Conservation (phyloP, 2,113 vertebrate genomes). For the Talpa occidentalis region DNA sequence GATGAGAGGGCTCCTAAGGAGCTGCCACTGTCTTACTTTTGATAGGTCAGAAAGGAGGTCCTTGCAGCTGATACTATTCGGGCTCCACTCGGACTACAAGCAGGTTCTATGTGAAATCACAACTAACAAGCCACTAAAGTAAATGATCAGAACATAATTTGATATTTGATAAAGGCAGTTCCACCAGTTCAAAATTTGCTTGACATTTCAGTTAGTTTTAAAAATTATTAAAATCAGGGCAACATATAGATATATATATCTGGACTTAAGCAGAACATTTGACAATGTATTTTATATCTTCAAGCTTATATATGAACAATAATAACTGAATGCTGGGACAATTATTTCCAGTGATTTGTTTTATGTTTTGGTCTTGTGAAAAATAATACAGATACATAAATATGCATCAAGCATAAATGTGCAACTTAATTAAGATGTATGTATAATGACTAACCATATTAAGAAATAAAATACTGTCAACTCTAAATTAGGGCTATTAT, state of each 20-base stretch:
- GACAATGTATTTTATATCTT: conserved; percentile 9
- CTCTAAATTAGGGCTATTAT: background rate
- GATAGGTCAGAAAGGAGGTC: background rate
- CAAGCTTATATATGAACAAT: background rate
- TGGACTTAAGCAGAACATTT: background rate
- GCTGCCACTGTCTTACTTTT: background rate
- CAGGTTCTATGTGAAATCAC: background rate
- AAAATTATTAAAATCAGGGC: background rate
- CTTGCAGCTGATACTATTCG: background rate
- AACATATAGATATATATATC: too few relatives aligned
- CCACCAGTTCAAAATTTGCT: conserved; percentile 1
- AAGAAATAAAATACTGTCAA: conserved; percentile 5
- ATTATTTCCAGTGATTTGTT: background rate
- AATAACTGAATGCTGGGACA: background rate
- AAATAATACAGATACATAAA: background rate
- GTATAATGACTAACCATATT: background rate
- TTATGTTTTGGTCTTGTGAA: background rate
- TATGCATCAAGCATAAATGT: background rate
- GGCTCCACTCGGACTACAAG: background rate
- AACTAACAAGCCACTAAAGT: background rate
- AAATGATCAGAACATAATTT: background rate
- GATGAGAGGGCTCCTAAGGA: background rate
- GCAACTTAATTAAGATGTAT: background rate
- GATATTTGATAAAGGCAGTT: background rate
- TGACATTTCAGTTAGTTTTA: too few relatives aligned